Evolutionary conservation across 2,888 invertebrate genomes (phyloP).

Genomic region (Seira sanloemensis): DNA sequence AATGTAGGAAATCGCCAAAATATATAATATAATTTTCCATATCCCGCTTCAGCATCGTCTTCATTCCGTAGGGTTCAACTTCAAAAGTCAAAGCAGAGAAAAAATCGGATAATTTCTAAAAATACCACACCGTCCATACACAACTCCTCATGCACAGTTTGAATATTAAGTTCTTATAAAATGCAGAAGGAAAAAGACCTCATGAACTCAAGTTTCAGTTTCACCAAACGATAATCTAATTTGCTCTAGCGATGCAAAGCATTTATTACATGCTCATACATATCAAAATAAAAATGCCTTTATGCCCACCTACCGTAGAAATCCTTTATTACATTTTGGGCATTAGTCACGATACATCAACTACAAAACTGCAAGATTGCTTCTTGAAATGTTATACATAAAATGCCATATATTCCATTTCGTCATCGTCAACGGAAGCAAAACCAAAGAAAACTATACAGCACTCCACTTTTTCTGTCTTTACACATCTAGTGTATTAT

Average conservation of each 20-base stretch:
- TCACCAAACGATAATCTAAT: not conserved
- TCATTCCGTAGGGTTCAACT: not conserved
- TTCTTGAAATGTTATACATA: not conserved
- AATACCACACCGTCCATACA: constrained; percentile 35
- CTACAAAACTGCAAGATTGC: constrained; percentile 3
- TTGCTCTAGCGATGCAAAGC: too few relatives aligned
- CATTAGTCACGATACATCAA: constrained; percentile 47
- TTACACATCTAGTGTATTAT: too few relatives aligned
- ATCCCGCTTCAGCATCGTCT: not conserved
- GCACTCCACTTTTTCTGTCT: too few relatives aligned
- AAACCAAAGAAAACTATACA: not conserved
- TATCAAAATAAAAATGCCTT: not conserved
- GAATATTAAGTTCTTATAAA: not conserved
- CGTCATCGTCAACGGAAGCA: not conserved
- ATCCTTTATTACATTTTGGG: constrained; percentile 40
- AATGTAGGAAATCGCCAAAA: too few relatives aligned
- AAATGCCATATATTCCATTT: constrained; percentile 9
- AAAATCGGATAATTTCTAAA: constrained; percentile 50
- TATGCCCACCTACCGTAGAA: not conserved
- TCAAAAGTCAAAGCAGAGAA: constrained; percentile 10
- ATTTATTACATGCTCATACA: not conserved
- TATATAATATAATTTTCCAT: not conserved
- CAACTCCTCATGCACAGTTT: not conserved
- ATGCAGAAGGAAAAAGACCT: too few relatives aligned
- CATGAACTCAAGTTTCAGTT: not conserved